These are phyloP conservation scores for Salpingus planirostris DNA, from an alignment of 2,888 invertebrate genomes.

Conservation along the genomic window DNA sequence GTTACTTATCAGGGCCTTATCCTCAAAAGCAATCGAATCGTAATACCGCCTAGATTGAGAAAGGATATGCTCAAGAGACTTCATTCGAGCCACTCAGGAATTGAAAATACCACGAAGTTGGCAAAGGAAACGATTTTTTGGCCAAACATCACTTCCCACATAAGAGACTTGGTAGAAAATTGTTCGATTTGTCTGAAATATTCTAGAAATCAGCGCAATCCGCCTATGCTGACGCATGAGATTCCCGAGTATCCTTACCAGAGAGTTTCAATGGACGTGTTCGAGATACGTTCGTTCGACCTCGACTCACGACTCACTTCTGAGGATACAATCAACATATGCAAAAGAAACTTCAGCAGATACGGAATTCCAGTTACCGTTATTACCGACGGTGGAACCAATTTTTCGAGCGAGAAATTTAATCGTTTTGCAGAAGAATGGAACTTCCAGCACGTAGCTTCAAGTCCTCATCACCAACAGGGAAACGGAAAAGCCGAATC, in stretches of 20 bases:
- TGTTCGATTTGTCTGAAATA: neutral
- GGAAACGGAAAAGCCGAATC: neutral
- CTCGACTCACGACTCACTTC: too few relatives aligned
- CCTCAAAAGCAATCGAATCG: too few relatives aligned
- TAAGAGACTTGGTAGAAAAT: slow-evolving; percentile 1
- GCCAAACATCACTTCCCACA: slow-evolving; percentile 6
- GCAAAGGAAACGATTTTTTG: slow-evolving; percentile 6
- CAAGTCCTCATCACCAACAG: too few relatives aligned
- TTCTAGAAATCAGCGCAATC: neutral
- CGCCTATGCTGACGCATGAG: neutral
- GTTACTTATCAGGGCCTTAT: too few relatives aligned
- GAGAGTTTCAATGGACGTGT: neutral
- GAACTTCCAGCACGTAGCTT: neutral
- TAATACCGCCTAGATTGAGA: slow-evolving; percentile 6
- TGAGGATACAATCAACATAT: neutral
- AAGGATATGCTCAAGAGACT: slow-evolving; percentile 6
- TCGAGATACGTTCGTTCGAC: too few relatives aligned
- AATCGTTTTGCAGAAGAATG: neutral
- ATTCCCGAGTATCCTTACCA: neutral
- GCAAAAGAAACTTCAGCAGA: slow-evolving; percentile 1
- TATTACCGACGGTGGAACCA: neutral
- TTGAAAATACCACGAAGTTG: slow-evolving; percentile 2
- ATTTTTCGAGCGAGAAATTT: slow-evolving; percentile 1
- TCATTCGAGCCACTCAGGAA: slow-evolving; percentile 6
- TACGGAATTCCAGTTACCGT: neutral